These are phyloP conservation scores for Chymomyza procnemis DNA, from an alignment of 2,888 invertebrate genomes.

Conservation along the genomic window DNA sequence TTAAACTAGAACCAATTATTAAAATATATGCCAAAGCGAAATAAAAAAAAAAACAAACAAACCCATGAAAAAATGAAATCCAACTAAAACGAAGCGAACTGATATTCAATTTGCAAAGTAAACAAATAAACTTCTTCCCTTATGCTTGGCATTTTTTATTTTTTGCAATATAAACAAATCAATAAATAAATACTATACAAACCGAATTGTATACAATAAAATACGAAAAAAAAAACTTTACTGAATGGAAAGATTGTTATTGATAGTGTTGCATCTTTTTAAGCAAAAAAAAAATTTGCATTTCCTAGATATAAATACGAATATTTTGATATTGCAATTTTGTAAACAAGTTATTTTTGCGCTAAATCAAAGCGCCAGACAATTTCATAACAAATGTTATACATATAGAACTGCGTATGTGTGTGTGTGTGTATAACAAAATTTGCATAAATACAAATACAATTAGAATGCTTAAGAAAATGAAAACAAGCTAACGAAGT, in stretches of 20 bases:
- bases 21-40: neutral
- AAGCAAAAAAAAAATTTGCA: neutral
- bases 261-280: neutral
- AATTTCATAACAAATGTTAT: constrained; percentile 59
- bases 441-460: constrained; percentile 54
- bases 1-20: neutral
- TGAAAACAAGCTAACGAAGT: constrained; percentile 47
- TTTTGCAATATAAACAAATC: constrained; percentile 49
- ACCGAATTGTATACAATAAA: constrained; percentile 15
- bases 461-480: constrained; percentile 22
- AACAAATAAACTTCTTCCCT: neutral
- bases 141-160: neutral
- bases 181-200: constrained; percentile 20
- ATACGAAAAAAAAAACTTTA: neutral
- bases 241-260: neutral
- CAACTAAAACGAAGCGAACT: neutral
- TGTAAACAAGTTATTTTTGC: constrained; percentile 50
- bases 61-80: neutral
- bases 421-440: constrained; percentile 1
- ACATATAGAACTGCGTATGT: neutral
- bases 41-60: neutral
- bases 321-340: constrained; percentile 9
- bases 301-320: constrained; percentile 22
- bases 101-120: neutral
- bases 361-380: constrained; percentile 59